Base-by-base conservation (phyloP, 2,888 invertebrate species). In the Periphyllus acericola region DNA sequence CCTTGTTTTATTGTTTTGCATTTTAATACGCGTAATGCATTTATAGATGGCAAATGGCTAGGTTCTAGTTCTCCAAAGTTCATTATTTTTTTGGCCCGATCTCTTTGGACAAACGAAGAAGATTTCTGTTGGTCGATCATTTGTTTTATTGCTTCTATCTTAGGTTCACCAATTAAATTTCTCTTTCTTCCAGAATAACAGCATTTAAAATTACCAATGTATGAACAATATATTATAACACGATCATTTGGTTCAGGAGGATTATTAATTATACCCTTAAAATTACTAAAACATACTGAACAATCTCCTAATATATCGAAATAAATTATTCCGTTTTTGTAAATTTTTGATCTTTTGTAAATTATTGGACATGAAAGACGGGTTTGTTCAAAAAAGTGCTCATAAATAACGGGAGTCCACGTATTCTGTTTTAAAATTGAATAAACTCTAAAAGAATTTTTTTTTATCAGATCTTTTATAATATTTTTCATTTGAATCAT, bases 311-410 rank as follows among this genome's bases (percentile, higher is more conserved):
- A 11, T n/a, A 80, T 66, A n/a, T 66, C 36, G 8, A 60, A 66
- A 19, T 17, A 80, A n/a, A 66, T 17, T 14, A 11, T 66, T 17
- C 80, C 80, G 36, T 60, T 17, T 6, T 25, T 36, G 19, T 66
- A 66, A 1, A 80, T 66, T 66, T 80, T 80, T 36, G 80, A 66
- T 3, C n/a, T n/a, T 80, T 66, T 80, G n/a, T 80, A 80, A 36
- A 36, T 40, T 25, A 80, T 80, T 34, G n/a, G 14, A 66, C 66
- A 80, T 3, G 66, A 21, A 17, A 80, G n/a, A 17, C 40, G 3
- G n/a, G 80, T 80, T 66, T 80, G 80, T 40, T 66, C 80, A 36
- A n/a, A 66, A 66, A 80, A 80, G 36, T 80, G 36, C 0, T 36
- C 29, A 36, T 80, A 36, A 5, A 80, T 80, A 14, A 80, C 11